These are phyloP conservation scores for Antitype chi DNA, from an alignment of 2,888 invertebrate genomes.

Conservation along the genomic window DNA sequence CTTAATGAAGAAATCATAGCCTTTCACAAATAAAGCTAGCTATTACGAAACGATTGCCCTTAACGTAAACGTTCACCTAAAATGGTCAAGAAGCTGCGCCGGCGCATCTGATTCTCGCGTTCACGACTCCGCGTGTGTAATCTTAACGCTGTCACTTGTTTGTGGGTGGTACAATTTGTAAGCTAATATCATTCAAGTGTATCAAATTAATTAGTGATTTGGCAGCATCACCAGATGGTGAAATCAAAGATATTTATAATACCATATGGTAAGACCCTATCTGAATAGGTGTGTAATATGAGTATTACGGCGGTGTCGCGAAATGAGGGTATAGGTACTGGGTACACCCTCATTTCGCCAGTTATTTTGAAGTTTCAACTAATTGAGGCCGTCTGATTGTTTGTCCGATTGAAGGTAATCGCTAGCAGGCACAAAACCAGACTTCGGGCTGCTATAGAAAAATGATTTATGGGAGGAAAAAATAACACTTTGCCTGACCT, in stretches of 20 bases:
- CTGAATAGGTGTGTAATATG: neutral
- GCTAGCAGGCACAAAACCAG: neutral
- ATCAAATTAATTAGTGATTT: neutral
- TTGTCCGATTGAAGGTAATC: too few species aligned
- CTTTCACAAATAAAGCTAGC: conserved; percentile 61
- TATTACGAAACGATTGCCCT: conserved; percentile 65
- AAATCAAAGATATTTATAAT: neutral
- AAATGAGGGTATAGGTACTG: too few species aligned
- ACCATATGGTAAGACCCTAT: neutral
- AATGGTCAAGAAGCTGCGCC: conserved; percentile 69
- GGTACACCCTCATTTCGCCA: neutral
- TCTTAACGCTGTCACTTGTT: conserved; percentile 60
- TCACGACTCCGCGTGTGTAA: conserved; percentile 67
- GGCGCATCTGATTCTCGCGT: conserved; percentile 69
- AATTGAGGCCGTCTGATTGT: neutral
- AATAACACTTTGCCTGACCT: neutral
- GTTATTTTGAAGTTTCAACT: neutral
- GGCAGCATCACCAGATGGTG: neutral
- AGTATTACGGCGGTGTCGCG: neutral
- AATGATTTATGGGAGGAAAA: neutral
- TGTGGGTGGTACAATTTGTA: conserved; percentile 40
- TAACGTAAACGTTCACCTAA: conserved; percentile 65
- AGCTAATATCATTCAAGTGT: neutral
- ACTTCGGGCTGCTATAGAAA: neutral
- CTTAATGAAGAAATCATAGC: conserved; percentile 60